Conservation (phyloP, 2,113 vertebrate genomes). For the Diadophis punctatus region DNA sequence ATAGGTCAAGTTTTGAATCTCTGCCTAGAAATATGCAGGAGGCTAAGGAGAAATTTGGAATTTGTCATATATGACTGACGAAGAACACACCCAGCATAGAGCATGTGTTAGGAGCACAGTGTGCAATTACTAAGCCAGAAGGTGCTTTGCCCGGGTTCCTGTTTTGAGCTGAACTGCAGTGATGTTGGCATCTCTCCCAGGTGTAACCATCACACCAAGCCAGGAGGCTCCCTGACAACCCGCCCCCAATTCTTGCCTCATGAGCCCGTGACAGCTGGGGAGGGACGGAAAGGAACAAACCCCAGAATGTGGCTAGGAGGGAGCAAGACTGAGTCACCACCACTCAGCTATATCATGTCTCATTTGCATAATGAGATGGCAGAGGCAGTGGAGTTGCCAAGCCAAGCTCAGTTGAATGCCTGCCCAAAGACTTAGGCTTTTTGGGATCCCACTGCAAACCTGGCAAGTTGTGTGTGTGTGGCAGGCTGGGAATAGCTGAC, state of each 20-base stretch:
- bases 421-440: not conserved
- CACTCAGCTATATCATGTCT: not conserved
- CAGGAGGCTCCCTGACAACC: not conserved
- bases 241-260: not conserved
- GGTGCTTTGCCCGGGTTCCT: not conserved
- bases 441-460: not conserved
- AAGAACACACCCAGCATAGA: not conserved
- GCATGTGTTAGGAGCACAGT: conserved; percentile 1
- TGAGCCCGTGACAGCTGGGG: not conserved
- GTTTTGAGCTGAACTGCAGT: not conserved
- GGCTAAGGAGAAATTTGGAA: not conserved
- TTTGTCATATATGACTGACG: not conserved
- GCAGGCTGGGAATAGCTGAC: not conserved
- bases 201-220: not conserved
- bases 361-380: not conserved
- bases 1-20: not conserved
- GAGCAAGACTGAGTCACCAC: conserved; percentile 18
- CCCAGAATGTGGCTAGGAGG: not conserved
- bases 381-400: not conserved
- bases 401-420: not conserved
- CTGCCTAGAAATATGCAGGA: not conserved
- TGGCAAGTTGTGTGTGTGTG: not conserved
- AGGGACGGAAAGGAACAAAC: not conserved
- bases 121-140: conserved; percentile 1
- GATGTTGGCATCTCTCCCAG: not conserved